A percentile compares a stretch with the other conserved stretches of the same genome.
phyloP scores from a whole-genome alignment of 2,888 invertebrate genomes.

The Oligia fasciuncula region DNA sequence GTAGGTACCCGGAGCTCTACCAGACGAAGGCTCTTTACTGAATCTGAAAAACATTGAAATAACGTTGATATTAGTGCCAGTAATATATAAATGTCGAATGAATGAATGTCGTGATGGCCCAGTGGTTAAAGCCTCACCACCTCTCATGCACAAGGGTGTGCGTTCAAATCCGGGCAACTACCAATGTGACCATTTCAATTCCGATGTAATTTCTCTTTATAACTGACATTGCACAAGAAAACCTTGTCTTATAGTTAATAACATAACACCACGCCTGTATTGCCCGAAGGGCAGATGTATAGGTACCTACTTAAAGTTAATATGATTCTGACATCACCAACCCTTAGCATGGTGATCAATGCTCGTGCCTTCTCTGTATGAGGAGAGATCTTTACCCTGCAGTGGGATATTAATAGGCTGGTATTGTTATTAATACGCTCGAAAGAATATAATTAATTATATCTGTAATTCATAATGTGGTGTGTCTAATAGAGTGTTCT shows the following conservation, averaged over 20 bases:
- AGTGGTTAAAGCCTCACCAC: background rate
- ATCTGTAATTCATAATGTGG: background rate
- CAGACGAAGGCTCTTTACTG: constrained; percentile 91
- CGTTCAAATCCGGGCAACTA: background rate
- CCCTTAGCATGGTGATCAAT: background rate
- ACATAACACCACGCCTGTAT: background rate
- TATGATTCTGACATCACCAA: background rate
- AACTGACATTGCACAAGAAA: background rate
- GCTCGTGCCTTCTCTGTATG: background rate
- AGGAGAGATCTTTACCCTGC: background rate
- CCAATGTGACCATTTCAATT: background rate
- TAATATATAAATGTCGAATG: background rate
- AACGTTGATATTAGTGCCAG: background rate
- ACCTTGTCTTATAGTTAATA: background rate
- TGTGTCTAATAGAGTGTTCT: background rate
- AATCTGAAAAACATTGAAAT: constrained; percentile 66
- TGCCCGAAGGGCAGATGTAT: background rate
- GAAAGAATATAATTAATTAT: background rate
- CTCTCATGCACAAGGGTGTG: background rate
- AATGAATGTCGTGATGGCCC: background rate
- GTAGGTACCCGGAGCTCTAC: constrained; percentile 94
- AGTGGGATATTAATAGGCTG: background rate
- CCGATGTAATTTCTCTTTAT: background rate
- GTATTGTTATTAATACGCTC: background rate
- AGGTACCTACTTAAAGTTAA: background rate